These are phyloP conservation scores for Listrodromus nycthemerus DNA, from an alignment of 2,888 invertebrate species.

Conservation along the genomic window DNA sequence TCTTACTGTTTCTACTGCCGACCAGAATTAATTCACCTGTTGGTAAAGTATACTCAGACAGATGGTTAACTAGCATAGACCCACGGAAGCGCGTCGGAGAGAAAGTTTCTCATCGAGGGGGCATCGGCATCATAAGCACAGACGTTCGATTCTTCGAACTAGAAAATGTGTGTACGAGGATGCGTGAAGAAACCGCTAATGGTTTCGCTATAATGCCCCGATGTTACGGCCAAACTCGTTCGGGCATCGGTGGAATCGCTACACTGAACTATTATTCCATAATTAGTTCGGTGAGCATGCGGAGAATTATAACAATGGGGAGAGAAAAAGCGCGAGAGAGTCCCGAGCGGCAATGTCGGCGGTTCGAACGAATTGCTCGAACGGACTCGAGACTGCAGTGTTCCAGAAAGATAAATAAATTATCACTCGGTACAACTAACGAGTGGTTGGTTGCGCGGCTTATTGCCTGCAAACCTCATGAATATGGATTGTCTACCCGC, in stretches of 20 bases:
- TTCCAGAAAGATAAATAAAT: slow-evolving; percentile 80
- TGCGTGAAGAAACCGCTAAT: slow-evolving; percentile 73
- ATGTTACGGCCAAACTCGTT: slow-evolving; percentile 67
- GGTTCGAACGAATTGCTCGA: slow-evolving; percentile 67
- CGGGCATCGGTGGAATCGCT: slow-evolving; percentile 64
- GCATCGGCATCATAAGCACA: slow-evolving; percentile 63
- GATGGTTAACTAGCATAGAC: slow-evolving; percentile 51
- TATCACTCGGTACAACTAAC: slow-evolving; percentile 79
- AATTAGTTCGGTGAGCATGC: slow-evolving; percentile 74
- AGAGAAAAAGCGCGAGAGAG: slow-evolving; percentile 47
- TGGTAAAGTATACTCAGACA: slow-evolving; percentile 47
- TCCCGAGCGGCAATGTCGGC: slow-evolving; percentile 39
- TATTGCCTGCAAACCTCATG: slow-evolving; percentile 76
- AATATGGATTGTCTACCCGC: slow-evolving; percentile 75
- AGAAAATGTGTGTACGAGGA: slow-evolving; percentile 67
- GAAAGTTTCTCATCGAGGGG: slow-evolving; percentile 68
- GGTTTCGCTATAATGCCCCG: slow-evolving; percentile 71
- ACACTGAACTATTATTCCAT: slow-evolving; percentile 76
- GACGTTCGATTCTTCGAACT: slow-evolving; percentile 70
- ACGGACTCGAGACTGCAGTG: slow-evolving; percentile 65
- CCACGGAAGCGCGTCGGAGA: slow-evolving; percentile 65
- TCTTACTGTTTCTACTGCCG: slow-evolving; percentile 41
- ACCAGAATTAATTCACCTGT: slow-evolving; percentile 50
- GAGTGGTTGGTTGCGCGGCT: slow-evolving; percentile 78
- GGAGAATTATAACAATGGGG: slow-evolving; percentile 74